A percentile compares a stretch with the other conserved stretches of the same genome.
These are phyloP conservation scores for Conops quadrifasciatus DNA, from an alignment of 2,888 invertebrate genomes.

Conservation along the genomic window DNA sequence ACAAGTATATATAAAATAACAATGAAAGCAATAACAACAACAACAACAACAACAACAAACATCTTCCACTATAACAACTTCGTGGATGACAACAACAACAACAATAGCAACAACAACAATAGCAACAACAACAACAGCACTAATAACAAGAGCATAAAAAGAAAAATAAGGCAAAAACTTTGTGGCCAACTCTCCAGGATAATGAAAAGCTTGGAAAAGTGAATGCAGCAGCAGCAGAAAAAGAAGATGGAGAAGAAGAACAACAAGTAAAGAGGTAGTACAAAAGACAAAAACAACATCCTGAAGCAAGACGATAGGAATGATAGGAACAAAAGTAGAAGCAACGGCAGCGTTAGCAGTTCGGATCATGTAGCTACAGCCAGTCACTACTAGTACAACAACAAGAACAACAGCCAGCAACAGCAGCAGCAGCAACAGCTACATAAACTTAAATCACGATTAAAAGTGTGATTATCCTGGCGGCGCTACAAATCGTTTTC, in stretches of 20 bases:
- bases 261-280: conserved; percentile 17
- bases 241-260: neutral
- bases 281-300: neutral
- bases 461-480: conserved; percentile 65
- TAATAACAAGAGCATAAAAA: neutral
- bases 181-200: conserved; percentile 31
- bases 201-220: conserved; percentile 24
- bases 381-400: neutral
- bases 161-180: conserved; percentile 32
- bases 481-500: conserved; percentile 60
- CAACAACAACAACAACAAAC: conserved; percentile 2
- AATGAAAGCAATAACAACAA: neutral
- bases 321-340: neutral
- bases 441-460: conserved; percentile 62
- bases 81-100: neutral
- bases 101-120: conserved; percentile 15
- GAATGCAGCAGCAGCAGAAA: conserved; percentile 7
- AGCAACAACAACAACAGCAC: neutral
- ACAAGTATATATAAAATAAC: neutral
- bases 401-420: neutral
- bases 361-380: conserved; percentile 1
- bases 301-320: neutral
- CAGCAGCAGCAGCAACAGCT: conserved; percentile 11
- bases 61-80: too few species aligned
- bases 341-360: neutral